phyloP scores from a whole-genome alignment of 1,140 invertebrate genomes.

The Drosophila malerkotliana region DNA sequence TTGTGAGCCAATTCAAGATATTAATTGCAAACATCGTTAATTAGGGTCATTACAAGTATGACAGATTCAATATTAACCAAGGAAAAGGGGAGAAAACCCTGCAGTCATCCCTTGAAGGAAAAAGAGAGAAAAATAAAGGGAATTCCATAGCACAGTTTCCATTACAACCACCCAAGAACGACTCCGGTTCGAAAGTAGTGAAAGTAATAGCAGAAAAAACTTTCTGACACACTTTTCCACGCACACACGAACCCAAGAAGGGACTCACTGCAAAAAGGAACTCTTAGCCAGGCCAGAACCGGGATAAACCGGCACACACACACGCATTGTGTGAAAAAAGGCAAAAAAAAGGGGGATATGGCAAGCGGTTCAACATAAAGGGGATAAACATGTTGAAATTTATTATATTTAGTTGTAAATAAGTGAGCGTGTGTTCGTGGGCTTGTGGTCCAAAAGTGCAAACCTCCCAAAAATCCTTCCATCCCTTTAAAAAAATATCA shows the following conservation, averaged over 20 bases:
- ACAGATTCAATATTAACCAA: slow-evolving; percentile 6
- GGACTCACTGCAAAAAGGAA: slow-evolving; percentile 4
- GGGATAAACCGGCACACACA: slow-evolving; percentile 7
- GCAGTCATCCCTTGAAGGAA: slow-evolving; percentile 34
- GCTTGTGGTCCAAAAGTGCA: slow-evolving; percentile 49
- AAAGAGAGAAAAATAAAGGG: slow-evolving; percentile 13
- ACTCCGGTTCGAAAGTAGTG: slow-evolving; percentile 66
- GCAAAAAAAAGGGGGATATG: neutral
- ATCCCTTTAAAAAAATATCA: slow-evolving; percentile 7
- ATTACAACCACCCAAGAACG: neutral
- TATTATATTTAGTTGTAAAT: slow-evolving; percentile 65
- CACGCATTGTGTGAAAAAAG: slow-evolving; percentile 32
- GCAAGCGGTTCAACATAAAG: slow-evolving; percentile 48
- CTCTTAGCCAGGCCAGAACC: slow-evolving; percentile 19
- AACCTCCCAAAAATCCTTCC: slow-evolving; percentile 23
- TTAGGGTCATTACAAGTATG: slow-evolving; percentile 72
- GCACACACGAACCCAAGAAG: slow-evolving; percentile 2
- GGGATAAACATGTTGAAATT: slow-evolving; percentile 76
- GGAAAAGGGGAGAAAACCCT: neutral
- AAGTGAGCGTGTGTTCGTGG: slow-evolving; percentile 9
- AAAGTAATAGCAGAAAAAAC: slow-evolving; percentile 68
- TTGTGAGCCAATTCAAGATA: slow-evolving; percentile 77
- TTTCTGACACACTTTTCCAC: slow-evolving; percentile 75
- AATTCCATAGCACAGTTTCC: slow-evolving; percentile 32
- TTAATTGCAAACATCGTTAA: slow-evolving; percentile 80